Evolutionary conservation across 2,888 invertebrate species (phyloP).

Genomic region (Rhagonycha lutea): DNA sequence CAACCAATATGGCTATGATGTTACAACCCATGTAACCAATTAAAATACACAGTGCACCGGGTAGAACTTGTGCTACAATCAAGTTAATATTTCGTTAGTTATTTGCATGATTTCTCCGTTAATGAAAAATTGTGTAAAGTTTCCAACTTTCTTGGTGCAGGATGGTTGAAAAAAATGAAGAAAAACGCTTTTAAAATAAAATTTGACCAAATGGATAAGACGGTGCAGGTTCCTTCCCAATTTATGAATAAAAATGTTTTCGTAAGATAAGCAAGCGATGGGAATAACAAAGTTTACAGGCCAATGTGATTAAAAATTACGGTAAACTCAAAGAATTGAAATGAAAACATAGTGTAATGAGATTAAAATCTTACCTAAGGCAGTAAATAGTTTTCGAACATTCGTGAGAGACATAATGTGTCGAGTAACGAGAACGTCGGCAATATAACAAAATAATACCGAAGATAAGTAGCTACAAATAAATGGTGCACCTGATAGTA

Average conservation of each 20-base stretch:
- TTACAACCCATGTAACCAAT: constrained; percentile 69
- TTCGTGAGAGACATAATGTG: constrained; percentile 65
- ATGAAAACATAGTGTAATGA: not conserved
- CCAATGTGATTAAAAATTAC: not conserved
- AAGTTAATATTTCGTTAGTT: not conserved
- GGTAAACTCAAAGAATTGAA: not conserved
- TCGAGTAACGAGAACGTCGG: constrained; percentile 65
- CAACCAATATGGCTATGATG: constrained; percentile 60
- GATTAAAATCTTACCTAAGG: constrained; percentile 52
- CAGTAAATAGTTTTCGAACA: constrained; percentile 70
- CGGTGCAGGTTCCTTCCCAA: not conserved
- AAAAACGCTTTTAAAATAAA: not conserved
- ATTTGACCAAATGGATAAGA: not conserved
- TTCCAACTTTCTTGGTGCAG: not conserved
- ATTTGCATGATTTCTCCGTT: not conserved
- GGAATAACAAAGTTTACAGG: not conserved
- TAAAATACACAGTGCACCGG: constrained; percentile 65
- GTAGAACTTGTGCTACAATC: constrained; percentile 67
- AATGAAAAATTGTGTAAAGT: not conserved
- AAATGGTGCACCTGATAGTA: constrained; percentile 70
- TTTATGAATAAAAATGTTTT: not conserved
- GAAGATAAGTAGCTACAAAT: constrained; percentile 72
- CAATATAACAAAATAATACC: constrained; percentile 70
- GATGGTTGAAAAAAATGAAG: not conserved
- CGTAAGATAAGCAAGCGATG: not conserved